A percentile compares a stretch with the other conserved stretches of the same genome.
phyloP scores from a whole-genome alignment of 2,797 vertebrate genomes.

The Alosa sapidissima region DNA sequence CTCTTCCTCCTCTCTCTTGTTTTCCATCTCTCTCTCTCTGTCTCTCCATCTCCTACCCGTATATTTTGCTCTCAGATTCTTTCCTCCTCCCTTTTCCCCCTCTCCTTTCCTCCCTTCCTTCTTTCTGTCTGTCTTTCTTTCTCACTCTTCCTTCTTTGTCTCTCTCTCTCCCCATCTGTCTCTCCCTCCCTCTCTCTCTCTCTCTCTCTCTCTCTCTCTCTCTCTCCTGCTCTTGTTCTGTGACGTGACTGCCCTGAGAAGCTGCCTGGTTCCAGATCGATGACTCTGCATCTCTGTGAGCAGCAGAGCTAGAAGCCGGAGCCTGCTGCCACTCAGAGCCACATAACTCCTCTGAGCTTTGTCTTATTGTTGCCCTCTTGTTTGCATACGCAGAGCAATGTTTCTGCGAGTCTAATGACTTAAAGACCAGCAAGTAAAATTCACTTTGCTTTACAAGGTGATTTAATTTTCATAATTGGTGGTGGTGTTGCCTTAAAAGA shows the following conservation, averaged over 20 bases:
- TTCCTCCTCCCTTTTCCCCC: not conserved
- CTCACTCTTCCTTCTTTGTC: not conserved
- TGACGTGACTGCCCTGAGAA: not conserved
- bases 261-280: constrained; percentile 3
- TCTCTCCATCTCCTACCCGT: not conserved
- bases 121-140: not conserved
- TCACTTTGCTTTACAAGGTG: not conserved
- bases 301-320: not conserved
- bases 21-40: not conserved
- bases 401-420: not conserved
- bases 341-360: not conserved
- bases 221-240: not conserved
- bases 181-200: not conserved
- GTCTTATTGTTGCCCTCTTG: not conserved
- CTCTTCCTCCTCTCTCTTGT: not conserved
- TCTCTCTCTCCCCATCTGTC: not conserved
- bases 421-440: not conserved
- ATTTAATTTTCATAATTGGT: not conserved
- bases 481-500: not conserved
- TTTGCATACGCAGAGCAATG: not conserved
- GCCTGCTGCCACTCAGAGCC: constrained; percentile 21
- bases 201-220: not conserved
- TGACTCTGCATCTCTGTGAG: not conserved
- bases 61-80: not conserved
- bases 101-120: not conserved